A percentile compares a stretch with the other conserved stretches of the same genome.
Conservation (phyloP, 2,113 vertebrate genomes). For the Corythornis madagascariensis region DNA sequence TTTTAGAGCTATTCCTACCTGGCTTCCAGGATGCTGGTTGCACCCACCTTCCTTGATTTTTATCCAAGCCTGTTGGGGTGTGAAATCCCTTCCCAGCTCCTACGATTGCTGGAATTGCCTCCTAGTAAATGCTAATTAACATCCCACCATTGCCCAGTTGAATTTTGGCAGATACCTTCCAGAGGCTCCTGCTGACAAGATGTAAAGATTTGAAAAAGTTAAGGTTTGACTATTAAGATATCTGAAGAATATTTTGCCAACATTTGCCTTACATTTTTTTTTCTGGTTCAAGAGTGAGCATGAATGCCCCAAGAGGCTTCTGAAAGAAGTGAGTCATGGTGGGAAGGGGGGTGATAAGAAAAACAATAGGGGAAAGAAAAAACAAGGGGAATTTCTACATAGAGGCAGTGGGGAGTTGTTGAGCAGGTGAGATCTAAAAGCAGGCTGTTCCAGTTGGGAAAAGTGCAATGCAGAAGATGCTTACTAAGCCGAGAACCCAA, state of each 20-base stretch:
- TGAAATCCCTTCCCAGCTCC: neutral
- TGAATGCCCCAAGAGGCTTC: neutral
- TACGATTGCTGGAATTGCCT: neutral
- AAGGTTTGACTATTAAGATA: neutral
- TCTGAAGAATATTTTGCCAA: slow-evolving; percentile 9
- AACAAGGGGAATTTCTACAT: neutral
- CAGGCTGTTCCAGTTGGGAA: slow-evolving; percentile 57
- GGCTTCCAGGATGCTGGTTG: neutral
- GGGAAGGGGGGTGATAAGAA: neutral
- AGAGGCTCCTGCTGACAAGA: neutral
- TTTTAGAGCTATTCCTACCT: neutral
- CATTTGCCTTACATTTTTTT: neutral
- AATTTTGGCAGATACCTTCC: neutral
- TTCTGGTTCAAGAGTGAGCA: neutral
- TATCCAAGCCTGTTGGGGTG: neutral
- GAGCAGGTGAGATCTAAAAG: slow-evolving; percentile 50
- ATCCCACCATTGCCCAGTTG: neutral
- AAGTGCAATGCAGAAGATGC: slow-evolving; percentile 10
- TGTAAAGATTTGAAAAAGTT: neutral
- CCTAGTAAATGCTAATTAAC: neutral
- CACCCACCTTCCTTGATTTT: neutral
- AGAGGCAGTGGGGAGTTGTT: slow-evolving; percentile 18
- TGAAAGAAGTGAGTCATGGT: slow-evolving; percentile 33
- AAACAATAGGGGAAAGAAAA: neutral
- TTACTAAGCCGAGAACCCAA: slow-evolving; percentile 61